These are phyloP conservation scores for Halichondria panicea DNA, from an alignment of 37 sponge, comb jelly and placozoan genomes.

Conservation along the genomic window DNA sequence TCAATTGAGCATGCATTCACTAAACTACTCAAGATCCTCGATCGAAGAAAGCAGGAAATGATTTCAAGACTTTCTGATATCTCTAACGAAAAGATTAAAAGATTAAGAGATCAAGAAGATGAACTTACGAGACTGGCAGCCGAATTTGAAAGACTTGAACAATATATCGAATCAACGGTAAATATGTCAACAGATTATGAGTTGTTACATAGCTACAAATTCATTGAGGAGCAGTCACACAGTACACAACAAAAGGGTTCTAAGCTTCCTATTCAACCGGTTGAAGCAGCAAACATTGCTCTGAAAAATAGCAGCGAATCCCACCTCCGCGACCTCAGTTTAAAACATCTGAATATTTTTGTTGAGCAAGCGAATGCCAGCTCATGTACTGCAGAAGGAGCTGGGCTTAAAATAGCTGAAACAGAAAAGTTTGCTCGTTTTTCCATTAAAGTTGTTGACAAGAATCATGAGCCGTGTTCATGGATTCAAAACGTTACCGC, in stretches of 20 bases:
- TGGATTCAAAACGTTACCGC: not conserved
- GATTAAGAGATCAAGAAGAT: not conserved
- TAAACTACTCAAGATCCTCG: not conserved
- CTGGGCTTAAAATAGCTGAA: not conserved
- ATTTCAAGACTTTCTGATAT: not conserved
- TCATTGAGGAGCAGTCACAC: not conserved
- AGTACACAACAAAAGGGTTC: not conserved
- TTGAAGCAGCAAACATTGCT: constrained; percentile 4
- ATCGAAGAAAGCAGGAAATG: not conserved
- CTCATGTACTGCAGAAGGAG: constrained; percentile 2
- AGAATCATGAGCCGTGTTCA: not conserved
- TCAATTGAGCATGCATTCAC: not conserved
- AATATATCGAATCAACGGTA: not conserved
- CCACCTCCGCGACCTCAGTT: not conserved
- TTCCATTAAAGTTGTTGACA: not conserved
- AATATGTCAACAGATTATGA: not conserved
- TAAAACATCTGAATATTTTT: not conserved
- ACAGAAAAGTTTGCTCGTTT: not conserved
- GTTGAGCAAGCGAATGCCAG: not conserved
- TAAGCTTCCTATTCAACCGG: not conserved
- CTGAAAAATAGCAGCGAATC: not conserved
- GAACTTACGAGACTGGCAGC: not conserved
- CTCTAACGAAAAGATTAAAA: not conserved
- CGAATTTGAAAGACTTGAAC: constrained; percentile 1
- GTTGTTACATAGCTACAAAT: not conserved